Base-by-base conservation (phyloP, 2,888 invertebrate species). In the Caenorhabditis panamensis region DNA sequence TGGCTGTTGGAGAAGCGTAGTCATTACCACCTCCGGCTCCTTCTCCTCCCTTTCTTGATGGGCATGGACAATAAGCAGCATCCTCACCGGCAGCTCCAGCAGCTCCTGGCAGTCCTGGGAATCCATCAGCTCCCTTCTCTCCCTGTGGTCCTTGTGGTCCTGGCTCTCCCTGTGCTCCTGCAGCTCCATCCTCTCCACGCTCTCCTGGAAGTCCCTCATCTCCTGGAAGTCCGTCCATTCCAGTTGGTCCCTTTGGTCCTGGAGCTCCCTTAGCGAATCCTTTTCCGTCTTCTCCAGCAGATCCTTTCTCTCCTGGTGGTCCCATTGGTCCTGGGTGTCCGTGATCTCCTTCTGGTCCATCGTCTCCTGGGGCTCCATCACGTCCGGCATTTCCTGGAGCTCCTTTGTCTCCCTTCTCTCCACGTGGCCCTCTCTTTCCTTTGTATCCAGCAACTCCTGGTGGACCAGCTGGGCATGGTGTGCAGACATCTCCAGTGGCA, bases 161-260 rank as follows among this genome's bases (percentile, higher is more conserved):
- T 36, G 73, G 73, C 18, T 80, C 85, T 62, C 89, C 89, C 58
- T 77, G 84, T 26, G 79, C 71, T 58, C 89, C 89, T 9, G 82
- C 81, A 9, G 82, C 37, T n/a, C 86, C 87, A 62, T 90, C 90
- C 9, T 88, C 88, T 73, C 89, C 89, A 47, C 89, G 78, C 53
- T 87, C 89, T 68, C 90, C 90, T 56, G 89, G 89, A 56, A 84
- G 82, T 69, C 89, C 89, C 71, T 89, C 89, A 37, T 89, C 88
- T 83, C 89, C 89, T 22, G 73, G 77, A 31, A 84, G 66, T 20
- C 89, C 89, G 24, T 84, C 73, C 78, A 79, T 82, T 69, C 89
- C 89, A 20, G 86, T 58, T 51, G 84, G 84, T 71, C 89, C 88
- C 75, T 86, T 82, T 41, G 85, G 84, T 75, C 85, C 84, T 24